Conservation (phyloP, 2,797 vertebrate species). For the Acrossocheilus fasciatus region DNA sequence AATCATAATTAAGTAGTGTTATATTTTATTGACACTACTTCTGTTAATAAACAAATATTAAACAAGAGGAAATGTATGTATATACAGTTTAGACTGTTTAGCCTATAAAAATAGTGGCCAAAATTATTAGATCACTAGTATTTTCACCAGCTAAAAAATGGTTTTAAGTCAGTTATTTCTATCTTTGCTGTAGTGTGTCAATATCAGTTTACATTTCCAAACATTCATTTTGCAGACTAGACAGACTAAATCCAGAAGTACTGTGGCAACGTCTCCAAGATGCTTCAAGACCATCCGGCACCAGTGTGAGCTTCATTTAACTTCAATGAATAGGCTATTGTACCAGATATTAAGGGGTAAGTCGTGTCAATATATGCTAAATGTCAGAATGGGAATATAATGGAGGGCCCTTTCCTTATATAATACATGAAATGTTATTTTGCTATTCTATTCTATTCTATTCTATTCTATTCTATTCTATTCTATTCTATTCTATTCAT, state of each 20-base stretch:
- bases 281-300: not conserved
- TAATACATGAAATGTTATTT: not conserved
- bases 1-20: not conserved
- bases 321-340: not conserved
- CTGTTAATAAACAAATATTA: not conserved
- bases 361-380: not conserved
- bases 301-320: not conserved
- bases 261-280: not conserved
- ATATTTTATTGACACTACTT: not conserved
- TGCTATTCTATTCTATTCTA: not conserved
- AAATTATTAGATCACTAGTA: not conserved
- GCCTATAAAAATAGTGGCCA: not conserved
- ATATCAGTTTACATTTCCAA: not conserved
- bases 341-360: not conserved
- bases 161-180: not conserved
- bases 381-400: not conserved
- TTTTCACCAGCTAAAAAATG: not conserved
- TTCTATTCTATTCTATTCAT: not conserved
- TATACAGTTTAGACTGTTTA: not conserved
- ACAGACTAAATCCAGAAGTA: not conserved
- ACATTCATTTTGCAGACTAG: not conserved
- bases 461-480: no score
- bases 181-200: not conserved
- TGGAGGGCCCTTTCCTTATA: not conserved
- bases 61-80: not conserved